Evolutionary conservation across 2,888 invertebrate genomes (phyloP).

Genomic region (Apamea monoglypha): DNA sequence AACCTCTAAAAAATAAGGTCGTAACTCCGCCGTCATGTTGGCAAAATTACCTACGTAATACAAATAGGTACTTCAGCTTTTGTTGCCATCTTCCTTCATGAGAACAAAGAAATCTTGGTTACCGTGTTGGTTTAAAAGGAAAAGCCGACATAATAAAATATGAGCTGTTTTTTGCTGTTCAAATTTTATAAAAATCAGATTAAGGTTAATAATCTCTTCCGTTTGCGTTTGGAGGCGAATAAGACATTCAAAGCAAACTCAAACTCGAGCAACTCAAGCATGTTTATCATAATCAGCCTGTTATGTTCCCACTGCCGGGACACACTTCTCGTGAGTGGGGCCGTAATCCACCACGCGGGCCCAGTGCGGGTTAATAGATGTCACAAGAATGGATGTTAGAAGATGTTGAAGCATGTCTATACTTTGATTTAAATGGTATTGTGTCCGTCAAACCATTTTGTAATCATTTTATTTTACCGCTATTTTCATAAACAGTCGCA

Average conservation of each 20-base stretch:
- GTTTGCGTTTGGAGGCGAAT: background rate
- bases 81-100: slow-evolving; percentile 39
- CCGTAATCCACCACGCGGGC: too few relatives aligned
- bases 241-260: background rate
- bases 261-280: too few relatives aligned
- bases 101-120: slow-evolving; percentile 50
- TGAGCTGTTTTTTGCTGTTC: slow-evolving; percentile 15
- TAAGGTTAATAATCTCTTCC: slow-evolving; percentile 3
- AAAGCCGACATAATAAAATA: slow-evolving; percentile 23
- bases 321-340: too few relatives aligned
- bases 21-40: slow-evolving; percentile 57
- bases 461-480: background rate
- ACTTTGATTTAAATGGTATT: background rate
- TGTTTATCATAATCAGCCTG: too few relatives aligned
- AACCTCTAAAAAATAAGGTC: slow-evolving; percentile 61
- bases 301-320: too few relatives aligned
- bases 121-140: slow-evolving; percentile 32
- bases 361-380: too few relatives aligned
- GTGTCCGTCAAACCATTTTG: background rate
- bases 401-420: background rate
- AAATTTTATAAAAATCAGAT: slow-evolving; percentile 25
- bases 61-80: slow-evolving; percentile 59
- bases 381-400: too few relatives aligned
- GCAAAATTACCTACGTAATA: slow-evolving; percentile 58
- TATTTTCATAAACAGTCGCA: background rate